Evolutionary conservation across 2,797 vertebrate genomes (phyloP).

Genomic region (Todus mexicanus): DNA sequence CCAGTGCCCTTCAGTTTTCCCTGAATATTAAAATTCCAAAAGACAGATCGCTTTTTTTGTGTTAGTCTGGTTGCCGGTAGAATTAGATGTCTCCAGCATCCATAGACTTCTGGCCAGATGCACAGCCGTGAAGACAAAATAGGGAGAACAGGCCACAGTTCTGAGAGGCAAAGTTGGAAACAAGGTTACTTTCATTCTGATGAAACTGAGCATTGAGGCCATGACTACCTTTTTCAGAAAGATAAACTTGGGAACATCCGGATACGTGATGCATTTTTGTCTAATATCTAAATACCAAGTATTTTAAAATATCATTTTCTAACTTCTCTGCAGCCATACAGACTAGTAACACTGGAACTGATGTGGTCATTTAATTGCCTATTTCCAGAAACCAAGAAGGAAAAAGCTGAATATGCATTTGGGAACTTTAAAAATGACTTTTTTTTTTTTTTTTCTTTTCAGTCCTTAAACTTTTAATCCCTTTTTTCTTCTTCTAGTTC

Average conservation of each 20-base stretch:
- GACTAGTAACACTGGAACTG: background rate
- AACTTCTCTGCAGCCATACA: background rate
- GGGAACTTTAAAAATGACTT: background rate
- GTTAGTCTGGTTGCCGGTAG: background rate
- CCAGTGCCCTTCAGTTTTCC: background rate
- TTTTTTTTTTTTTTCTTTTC: background rate
- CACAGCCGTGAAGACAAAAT: background rate
- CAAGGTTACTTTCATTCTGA: background rate
- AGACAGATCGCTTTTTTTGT: background rate
- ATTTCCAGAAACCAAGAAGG: background rate
- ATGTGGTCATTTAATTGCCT: background rate
- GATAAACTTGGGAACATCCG: background rate
- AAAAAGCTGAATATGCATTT: background rate
- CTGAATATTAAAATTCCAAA: background rate
- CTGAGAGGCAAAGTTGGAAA: background rate
- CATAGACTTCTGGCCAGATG: background rate
- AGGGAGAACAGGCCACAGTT: background rate
- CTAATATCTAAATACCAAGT: background rate
- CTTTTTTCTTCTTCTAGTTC: background rate
- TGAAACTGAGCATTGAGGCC: background rate
- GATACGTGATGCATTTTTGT: background rate
- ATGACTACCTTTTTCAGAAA: background rate
- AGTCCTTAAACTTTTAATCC: background rate
- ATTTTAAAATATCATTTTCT: background rate
- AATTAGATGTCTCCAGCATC: background rate